A percentile compares a stretch with the other conserved stretches of the same genome.
phyloP scores from a whole-genome alignment of 92 coral and sea anemone genomes.

The Siderastrea radians region DNA sequence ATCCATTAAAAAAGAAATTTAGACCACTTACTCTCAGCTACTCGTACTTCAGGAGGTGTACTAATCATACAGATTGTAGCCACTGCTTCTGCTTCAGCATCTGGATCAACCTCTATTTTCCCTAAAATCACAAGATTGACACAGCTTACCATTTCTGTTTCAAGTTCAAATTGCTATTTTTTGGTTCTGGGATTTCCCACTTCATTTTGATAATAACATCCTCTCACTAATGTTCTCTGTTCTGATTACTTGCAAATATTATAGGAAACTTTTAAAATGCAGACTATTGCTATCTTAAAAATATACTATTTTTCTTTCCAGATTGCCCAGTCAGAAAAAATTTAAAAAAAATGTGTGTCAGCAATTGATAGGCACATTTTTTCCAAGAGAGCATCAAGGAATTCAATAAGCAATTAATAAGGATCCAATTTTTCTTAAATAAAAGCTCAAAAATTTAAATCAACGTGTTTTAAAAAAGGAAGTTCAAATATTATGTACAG shows the following conservation, averaged over 20 bases:
- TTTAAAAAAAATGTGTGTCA: too few species aligned
- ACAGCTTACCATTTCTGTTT: not conserved
- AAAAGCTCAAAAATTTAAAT: not conserved
- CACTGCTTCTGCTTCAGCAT: slow-evolving; percentile 99
- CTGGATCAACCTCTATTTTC: slow-evolving; percentile 91
- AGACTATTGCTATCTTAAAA: too few species aligned
- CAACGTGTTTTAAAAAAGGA: too few species aligned
- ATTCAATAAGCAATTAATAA: too few species aligned
- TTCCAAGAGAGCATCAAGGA: too few species aligned
- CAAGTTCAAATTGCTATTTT: not conserved
- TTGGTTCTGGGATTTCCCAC: not conserved
- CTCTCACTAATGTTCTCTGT: too few species aligned
- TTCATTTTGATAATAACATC: too few species aligned
- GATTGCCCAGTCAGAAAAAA: too few species aligned
- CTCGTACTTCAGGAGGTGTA: slow-evolving; percentile 84
- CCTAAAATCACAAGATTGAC: slow-evolving; percentile 6
- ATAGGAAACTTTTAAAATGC: too few species aligned
- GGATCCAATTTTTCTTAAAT: not conserved
- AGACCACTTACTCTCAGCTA: slow-evolving; percentile 81
- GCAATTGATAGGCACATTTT: too few species aligned
- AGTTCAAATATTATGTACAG: not conserved
- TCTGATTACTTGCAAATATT: too few species aligned
- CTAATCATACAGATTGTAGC: slow-evolving; percentile 96
- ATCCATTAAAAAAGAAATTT: not conserved
- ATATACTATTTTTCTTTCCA: too few species aligned